These are phyloP conservation scores for Aphelocoma californica DNA, from an alignment of 2,797 vertebrate species.

Conservation along the genomic window DNA sequence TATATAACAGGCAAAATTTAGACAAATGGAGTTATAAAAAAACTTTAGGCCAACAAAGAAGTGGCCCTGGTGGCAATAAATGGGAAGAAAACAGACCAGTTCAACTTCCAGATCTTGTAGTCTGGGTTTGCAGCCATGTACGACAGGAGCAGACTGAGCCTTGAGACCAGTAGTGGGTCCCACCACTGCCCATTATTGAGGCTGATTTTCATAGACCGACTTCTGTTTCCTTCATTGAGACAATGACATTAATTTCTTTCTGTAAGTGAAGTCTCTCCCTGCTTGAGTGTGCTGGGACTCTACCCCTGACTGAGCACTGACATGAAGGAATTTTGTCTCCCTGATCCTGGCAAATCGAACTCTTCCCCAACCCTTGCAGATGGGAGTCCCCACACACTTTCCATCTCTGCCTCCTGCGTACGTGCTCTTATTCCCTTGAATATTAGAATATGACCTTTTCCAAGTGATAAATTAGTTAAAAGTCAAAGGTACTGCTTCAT, in stretches of 20 bases:
- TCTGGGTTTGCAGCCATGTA: not conserved
- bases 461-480: not conserved
- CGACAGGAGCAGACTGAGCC: not conserved
- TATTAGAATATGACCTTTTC: not conserved
- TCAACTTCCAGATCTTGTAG: not conserved
- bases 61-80: not conserved
- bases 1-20: not conserved
- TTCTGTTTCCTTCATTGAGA: not conserved
- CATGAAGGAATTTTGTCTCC: not conserved
- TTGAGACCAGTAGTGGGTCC: not conserved
- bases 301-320: accelerated
- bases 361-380: not conserved
- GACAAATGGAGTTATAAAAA: not conserved
- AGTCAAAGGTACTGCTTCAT: not conserved
- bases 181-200: not conserved
- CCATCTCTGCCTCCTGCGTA: not conserved
- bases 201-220: not conserved
- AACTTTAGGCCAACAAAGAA: not conserved
- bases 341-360: not conserved
- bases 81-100: not conserved
- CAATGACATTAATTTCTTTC: not conserved
- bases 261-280: not conserved
- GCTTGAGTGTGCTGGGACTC: not conserved
- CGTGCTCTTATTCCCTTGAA: not conserved
- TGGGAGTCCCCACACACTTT: not conserved